These are phyloP conservation scores for Callionymus lyra DNA, from an alignment of 2,113 vertebrate species.

Conservation along the genomic window DNA sequence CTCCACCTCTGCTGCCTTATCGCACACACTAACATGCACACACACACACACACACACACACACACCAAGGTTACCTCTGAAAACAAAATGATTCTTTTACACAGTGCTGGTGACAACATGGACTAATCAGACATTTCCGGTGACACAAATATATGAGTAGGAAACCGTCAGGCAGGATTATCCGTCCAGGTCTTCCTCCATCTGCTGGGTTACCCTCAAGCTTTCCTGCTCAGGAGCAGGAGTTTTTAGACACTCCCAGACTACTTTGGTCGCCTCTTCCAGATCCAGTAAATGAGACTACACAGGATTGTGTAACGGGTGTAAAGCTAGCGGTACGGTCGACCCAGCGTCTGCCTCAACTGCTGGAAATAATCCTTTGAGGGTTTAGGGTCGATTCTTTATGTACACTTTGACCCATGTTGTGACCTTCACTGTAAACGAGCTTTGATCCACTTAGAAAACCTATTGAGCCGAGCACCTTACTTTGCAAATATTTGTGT, in stretches of 20 bases:
- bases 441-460: no score
- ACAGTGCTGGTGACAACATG: no score
- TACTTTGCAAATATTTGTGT: no score
- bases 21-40: no score
- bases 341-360: background rate
- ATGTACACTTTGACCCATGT: no score
- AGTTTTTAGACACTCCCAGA: conserved; percentile 8
- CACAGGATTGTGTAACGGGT: background rate
- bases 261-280: conserved; percentile 15
- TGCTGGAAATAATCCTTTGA: no score
- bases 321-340: background rate
- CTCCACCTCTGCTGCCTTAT: conserved; percentile 22
- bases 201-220: conserved; percentile 14
- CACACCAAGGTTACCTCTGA: conserved; percentile 15
- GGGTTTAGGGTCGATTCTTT: no score
- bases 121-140: background rate
- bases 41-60: background rate
- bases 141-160: conserved; percentile 21
- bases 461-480: no score
- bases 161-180: conserved; percentile 34
- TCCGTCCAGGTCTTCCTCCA: conserved; percentile 26
- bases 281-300: background rate
- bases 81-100: background rate
- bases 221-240: conserved; percentile 1
- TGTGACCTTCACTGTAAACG: no score